These are phyloP conservation scores for Linurgus olivaceus DNA, from an alignment of 2,797 vertebrate species.

Conservation along the genomic window DNA sequence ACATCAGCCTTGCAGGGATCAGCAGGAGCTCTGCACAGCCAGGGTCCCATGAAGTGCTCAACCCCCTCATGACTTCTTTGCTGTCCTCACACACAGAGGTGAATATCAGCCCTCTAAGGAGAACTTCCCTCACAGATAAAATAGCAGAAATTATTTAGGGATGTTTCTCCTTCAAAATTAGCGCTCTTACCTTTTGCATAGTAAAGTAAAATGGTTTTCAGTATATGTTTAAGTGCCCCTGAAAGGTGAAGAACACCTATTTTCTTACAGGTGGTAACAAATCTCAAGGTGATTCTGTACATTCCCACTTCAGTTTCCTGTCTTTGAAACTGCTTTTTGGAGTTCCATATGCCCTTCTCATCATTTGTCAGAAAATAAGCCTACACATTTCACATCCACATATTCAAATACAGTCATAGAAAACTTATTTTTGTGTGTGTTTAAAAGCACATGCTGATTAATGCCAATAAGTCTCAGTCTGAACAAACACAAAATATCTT, in stretches of 20 bases:
- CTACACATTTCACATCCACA: conserved; percentile 17
- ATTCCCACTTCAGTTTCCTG: background rate
- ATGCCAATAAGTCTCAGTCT: conserved; percentile 11
- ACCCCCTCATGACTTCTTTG: background rate
- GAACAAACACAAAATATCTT: conserved; percentile 52
- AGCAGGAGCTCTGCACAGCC: background rate
- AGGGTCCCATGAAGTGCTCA: background rate
- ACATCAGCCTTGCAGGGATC: background rate
- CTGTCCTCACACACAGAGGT: background rate
- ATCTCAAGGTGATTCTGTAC: background rate
- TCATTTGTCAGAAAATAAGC: background rate
- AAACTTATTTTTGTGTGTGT: background rate
- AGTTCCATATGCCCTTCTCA: background rate
- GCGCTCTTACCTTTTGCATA: background rate
- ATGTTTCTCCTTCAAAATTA: background rate
- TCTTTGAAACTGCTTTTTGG: background rate
- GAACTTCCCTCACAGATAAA: background rate
- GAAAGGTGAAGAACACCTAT: background rate
- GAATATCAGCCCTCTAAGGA: background rate
- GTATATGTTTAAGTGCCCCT: background rate
- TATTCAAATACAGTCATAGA: conserved; percentile 20
- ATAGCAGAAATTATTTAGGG: background rate
- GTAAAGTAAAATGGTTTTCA: background rate
- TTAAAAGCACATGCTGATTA: conserved; percentile 55
- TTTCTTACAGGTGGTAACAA: background rate